Percentiles rank a stretch among this genome's conserved stretches.
Conservation (phyloP, 2,797 vertebrate species). For the Otolemur crassicaudatus region DNA sequence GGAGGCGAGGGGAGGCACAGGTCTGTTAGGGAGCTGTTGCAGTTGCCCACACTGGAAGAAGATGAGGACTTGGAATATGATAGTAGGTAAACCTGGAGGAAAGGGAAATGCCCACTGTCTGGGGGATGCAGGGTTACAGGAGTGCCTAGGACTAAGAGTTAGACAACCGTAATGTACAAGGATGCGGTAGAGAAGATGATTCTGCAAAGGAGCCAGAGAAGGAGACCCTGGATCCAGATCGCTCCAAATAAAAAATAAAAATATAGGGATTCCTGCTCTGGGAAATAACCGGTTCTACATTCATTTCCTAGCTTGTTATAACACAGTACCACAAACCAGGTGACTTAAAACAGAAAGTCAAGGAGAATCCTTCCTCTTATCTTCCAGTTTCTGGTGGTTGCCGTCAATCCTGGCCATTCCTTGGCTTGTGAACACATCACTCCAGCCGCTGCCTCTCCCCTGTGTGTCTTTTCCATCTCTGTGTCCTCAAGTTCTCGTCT, state of each 20-base stretch:
- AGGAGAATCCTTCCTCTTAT: not conserved
- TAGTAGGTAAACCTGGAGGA: not conserved
- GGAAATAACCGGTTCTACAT: not conserved
- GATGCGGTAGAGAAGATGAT: not conserved
- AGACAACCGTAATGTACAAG: not conserved
- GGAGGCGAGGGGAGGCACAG: fast-evolving
- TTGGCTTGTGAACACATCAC: not conserved
- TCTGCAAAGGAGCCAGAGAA: not conserved
- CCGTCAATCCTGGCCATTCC: not conserved
- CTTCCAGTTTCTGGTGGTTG: not conserved
- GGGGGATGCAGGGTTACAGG: not conserved
- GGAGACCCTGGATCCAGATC: not conserved
- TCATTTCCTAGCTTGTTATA: not conserved
- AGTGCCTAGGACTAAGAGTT: not conserved
- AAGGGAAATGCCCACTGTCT: too few species aligned
- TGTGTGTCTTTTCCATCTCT: not conserved
- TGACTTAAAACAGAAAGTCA: not conserved
- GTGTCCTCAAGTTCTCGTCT: not conserved
- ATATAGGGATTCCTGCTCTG: not conserved
- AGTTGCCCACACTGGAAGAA: not conserved
- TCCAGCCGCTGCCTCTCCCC: not conserved
- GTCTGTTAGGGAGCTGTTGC: too few species aligned
- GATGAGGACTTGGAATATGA: not conserved
- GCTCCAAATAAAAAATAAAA: not conserved
- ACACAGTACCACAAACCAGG: not conserved